These are phyloP conservation scores for Zosterops japonicus DNA, from an alignment of 2,113 vertebrate genomes.

Conservation along the genomic window DNA sequence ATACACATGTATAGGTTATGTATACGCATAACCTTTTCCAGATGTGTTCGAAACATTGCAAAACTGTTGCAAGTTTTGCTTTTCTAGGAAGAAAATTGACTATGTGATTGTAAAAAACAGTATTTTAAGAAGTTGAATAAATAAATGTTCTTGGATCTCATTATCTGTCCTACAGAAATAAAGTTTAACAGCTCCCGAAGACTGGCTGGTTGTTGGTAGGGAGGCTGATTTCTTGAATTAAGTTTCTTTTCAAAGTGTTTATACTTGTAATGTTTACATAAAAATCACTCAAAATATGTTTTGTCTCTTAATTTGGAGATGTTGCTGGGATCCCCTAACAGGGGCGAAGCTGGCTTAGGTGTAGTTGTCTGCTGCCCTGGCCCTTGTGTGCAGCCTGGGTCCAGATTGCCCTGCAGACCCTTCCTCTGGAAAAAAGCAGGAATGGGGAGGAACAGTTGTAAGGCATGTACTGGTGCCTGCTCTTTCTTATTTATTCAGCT, in stretches of 20 bases:
- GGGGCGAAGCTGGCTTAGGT: background rate
- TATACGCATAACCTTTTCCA: background rate
- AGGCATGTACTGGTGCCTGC: background rate
- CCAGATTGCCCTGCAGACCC: no score
- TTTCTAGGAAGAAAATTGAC: conserved; percentile 4
- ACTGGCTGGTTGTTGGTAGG: background rate
- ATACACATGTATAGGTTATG: background rate
- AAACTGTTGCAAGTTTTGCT: background rate
- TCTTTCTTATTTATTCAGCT: background rate
- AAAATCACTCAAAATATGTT: background rate
- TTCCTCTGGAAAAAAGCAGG: background rate
- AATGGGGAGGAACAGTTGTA: background rate
- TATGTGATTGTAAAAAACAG: background rate
- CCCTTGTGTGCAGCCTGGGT: background rate
- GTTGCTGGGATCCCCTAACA: background rate
- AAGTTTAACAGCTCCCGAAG: background rate
- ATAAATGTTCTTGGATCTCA: conserved; percentile 32
- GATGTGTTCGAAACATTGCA: background rate
- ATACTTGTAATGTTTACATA: background rate
- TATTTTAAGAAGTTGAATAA: conserved; percentile 56
- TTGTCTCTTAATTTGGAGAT: background rate
- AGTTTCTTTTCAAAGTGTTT: background rate
- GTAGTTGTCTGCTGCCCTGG: background rate
- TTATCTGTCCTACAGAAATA: background rate
- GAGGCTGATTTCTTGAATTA: background rate